These are phyloP conservation scores for Monochamus saltuarius DNA, from an alignment of 1,140 invertebrate genomes.

Conservation along the genomic window DNA sequence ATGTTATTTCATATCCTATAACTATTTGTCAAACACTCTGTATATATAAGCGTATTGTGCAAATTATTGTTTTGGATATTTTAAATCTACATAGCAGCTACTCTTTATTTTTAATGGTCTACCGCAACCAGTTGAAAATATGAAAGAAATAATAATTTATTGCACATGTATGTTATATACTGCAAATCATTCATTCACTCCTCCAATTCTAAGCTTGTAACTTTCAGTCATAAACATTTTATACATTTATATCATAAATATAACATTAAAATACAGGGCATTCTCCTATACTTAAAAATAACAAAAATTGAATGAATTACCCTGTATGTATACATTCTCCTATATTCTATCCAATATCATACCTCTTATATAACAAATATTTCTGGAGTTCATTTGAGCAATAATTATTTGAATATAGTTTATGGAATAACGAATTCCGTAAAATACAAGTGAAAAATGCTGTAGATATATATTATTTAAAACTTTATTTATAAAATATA, in stretches of 20 bases:
- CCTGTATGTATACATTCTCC: too few species aligned
- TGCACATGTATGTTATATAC: conserved; percentile 20
- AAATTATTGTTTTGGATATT: not conserved
- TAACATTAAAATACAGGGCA: conserved; percentile 28
- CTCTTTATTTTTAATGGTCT: conserved; percentile 18
- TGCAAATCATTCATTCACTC: conserved; percentile 19
- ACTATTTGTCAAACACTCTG: not conserved
- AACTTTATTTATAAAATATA: too few species aligned
- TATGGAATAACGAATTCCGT: not conserved
- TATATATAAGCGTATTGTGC: conserved; percentile 2
- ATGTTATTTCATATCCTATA: not conserved
- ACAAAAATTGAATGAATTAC: conserved; percentile 4
- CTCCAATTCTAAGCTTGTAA: not conserved
- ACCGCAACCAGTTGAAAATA: conserved; percentile 25
- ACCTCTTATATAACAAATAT: too few species aligned
- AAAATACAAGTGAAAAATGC: not conserved
- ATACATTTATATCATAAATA: conserved; percentile 13
- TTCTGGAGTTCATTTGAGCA: not conserved
- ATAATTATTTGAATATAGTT: not conserved
- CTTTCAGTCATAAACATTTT: conserved; percentile 23
- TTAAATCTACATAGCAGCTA: not conserved
- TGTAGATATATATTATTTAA: not conserved
- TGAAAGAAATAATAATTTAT: conserved; percentile 16
- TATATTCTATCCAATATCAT: too few species aligned
- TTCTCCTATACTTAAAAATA: conserved; percentile 3